Evolutionary conservation across 2,888 invertebrate genomes (phyloP), one percentile per base, ranked within the genome.

Genomic region (Parnassius orleans): DNA sequence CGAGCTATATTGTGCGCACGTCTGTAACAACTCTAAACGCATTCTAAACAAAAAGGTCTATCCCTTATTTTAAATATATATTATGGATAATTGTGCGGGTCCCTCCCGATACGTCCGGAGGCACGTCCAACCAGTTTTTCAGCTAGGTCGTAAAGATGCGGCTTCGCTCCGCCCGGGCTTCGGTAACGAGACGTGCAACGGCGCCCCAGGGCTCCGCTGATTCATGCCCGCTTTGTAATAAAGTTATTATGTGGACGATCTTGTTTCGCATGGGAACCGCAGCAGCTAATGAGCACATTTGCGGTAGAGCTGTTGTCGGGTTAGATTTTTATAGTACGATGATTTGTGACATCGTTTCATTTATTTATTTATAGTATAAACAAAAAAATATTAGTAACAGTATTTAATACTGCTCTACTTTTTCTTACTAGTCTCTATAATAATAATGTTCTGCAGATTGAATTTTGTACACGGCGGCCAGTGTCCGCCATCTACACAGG

Each of bases 201-300:
- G 68, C 71, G 71, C 72, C 71, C 68, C 57, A 60, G 67, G 69
- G 69, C 68, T 64, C 61, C 48, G 44, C 68, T 74, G 77, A 76
- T 73, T 79, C 74, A 78, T 75, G 70, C 64, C 62, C 56, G 60
- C 65, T 61, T 67, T 72, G 68, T 73, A 72, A 78, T 79, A 75
- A 74, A 78, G 76, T 74, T 77, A 77, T 77, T 76, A 75, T 67
- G 69, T 67, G 58, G 60, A 57, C 66, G 66, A 61, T 70, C 71
- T 66, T 63, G 69, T 70, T 71, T 76, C 70, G 74, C 74, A 69
- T 75, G 73, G 68, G 74, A 77, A 72, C 69, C 60, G 63, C 56
- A 62, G 59, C 58, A 56, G 66, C 66, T 69, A 69, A 67, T 63
- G 65, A 62, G 61, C 60, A 56, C 54, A 43, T 54, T 58, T 42